A percentile compares a stretch with the other conserved stretches of the same genome.
These are phyloP conservation scores for Trachymyrmex septentrionalis DNA, from an alignment of 1,140 invertebrate genomes.

Conservation along the genomic window DNA sequence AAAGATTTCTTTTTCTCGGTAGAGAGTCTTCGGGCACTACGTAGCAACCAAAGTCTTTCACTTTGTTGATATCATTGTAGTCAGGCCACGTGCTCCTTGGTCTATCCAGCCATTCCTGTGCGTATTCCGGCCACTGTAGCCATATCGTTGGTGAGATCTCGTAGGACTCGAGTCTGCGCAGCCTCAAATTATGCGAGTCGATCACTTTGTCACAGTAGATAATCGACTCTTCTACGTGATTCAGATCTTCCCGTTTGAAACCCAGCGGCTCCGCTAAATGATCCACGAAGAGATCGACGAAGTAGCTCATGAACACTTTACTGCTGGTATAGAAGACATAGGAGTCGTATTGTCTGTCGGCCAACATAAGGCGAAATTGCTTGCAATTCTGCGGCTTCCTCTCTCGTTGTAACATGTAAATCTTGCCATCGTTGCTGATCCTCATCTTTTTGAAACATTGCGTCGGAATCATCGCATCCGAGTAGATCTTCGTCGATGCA, in stretches of 20 bases:
- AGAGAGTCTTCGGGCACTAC: slow-evolving; percentile 90
- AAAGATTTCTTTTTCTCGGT: slow-evolving; percentile 84
- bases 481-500: slow-evolving; percentile 6
- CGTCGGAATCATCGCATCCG: slow-evolving; percentile 61
- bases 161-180: slow-evolving; percentile 84
- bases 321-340: slow-evolving; percentile 88
- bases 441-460: slow-evolving; percentile 81
- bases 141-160: slow-evolving; percentile 89
- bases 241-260: slow-evolving; percentile 85
- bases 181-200: slow-evolving; percentile 54
- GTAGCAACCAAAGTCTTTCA: slow-evolving; percentile 90
- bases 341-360: slow-evolving; percentile 81
- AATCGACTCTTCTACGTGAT: slow-evolving; percentile 87
- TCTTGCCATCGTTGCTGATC: slow-evolving; percentile 74
- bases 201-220: slow-evolving; percentile 87
- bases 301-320: slow-evolving; percentile 88
- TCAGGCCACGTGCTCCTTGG: slow-evolving; percentile 90
- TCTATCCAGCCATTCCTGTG: slow-evolving; percentile 89
- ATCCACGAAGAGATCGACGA: slow-evolving; percentile 88
- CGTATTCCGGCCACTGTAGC: slow-evolving; percentile 89
- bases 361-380: slow-evolving; percentile 84
- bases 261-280: slow-evolving; percentile 86
- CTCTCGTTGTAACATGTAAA: slow-evolving; percentile 76
- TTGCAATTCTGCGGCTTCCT: slow-evolving; percentile 78
- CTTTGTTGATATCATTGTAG: slow-evolving; percentile 88